phyloP scores from a whole-genome alignment of 1,140 invertebrate genomes.

The Aplysia californica region DNA sequence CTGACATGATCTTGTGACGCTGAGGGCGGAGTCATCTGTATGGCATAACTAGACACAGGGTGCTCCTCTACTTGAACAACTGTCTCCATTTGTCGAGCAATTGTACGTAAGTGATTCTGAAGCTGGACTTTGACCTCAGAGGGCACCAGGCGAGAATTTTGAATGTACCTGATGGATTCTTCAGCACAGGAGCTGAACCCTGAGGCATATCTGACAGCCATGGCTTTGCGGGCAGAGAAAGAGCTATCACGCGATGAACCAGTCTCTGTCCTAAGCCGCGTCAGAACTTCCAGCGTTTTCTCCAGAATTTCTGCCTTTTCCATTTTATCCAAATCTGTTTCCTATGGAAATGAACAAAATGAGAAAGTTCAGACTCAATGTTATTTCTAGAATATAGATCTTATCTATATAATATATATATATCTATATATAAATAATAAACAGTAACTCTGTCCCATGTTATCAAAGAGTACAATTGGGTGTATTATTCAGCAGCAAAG shows the following conservation, averaged over 20 bases:
- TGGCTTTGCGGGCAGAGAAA: slow-evolving; percentile 5
- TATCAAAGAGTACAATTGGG: no score
- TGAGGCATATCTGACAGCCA: slow-evolving; percentile 24
- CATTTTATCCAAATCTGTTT: slow-evolving; percentile 30
- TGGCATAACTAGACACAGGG: no score
- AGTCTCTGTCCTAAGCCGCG: slow-evolving; percentile 3
- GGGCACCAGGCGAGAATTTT: slow-evolving; percentile 24
- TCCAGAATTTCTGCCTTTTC: slow-evolving; percentile 36
- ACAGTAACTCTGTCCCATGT: no score
- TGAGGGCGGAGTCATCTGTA: neutral
- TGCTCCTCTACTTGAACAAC: neutral
- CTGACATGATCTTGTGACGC: neutral
- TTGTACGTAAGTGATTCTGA: slow-evolving; percentile 18
- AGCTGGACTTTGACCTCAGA: slow-evolving; percentile 21
- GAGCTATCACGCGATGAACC: neutral
- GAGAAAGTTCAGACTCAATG: no score
- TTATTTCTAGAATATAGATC: no score
- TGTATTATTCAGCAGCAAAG: no score
- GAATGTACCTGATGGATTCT: slow-evolving; percentile 27
- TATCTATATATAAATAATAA: no score
- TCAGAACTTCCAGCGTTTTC: slow-evolving; percentile 26
- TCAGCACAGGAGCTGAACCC: slow-evolving; percentile 26
- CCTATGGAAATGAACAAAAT: slow-evolving; percentile 9
- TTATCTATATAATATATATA: no score
- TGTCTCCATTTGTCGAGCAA: slow-evolving; percentile 12